Evolutionary conservation across 2,888 invertebrate species (phyloP).

Genomic region (Cotesia congregata): DNA sequence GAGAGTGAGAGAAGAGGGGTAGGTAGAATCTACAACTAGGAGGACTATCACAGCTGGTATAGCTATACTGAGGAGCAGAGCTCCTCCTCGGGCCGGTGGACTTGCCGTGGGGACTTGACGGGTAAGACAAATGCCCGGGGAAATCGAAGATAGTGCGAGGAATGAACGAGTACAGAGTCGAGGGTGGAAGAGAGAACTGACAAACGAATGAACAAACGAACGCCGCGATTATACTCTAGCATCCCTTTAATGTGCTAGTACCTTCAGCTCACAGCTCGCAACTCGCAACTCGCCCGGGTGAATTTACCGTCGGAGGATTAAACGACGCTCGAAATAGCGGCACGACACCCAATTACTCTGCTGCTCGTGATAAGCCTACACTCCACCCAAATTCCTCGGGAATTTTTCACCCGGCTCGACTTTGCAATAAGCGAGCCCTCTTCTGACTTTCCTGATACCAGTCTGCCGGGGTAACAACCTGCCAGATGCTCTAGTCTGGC

Average conservation of each 20-base stretch:
- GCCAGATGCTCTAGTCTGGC: too few species aligned
- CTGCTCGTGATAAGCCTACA: conserved; percentile 29
- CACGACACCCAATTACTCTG: conserved; percentile 33
- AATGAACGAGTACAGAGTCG: neutral
- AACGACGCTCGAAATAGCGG: conserved; percentile 21
- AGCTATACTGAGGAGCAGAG: too few species aligned
- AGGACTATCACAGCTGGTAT: too few species aligned
- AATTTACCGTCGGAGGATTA: conserved; percentile 28
- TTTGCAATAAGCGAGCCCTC: conserved; percentile 9
- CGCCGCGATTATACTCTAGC: neutral
- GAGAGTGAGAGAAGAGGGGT: neutral
- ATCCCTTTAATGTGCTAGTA: neutral
- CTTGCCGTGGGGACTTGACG: conserved; percentile 12
- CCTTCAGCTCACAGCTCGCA: neutral
- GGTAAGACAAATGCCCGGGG: conserved; percentile 37
- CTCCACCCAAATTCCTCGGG: conserved; percentile 34
- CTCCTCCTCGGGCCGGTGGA: neutral
- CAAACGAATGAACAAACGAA: conserved; percentile 9
- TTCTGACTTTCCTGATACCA: neutral
- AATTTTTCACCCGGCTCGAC: conserved; percentile 14
- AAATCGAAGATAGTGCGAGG: conserved; percentile 39
- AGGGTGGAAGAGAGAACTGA: neutral
- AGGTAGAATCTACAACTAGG: neutral
- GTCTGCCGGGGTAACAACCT: conserved; percentile 25
- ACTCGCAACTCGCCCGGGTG: neutral